Evolutionary conservation across 2,888 invertebrate species (phyloP), one percentile per base, ranked within the genome.

Genomic region (Xestoiulus laeticollis): DNA sequence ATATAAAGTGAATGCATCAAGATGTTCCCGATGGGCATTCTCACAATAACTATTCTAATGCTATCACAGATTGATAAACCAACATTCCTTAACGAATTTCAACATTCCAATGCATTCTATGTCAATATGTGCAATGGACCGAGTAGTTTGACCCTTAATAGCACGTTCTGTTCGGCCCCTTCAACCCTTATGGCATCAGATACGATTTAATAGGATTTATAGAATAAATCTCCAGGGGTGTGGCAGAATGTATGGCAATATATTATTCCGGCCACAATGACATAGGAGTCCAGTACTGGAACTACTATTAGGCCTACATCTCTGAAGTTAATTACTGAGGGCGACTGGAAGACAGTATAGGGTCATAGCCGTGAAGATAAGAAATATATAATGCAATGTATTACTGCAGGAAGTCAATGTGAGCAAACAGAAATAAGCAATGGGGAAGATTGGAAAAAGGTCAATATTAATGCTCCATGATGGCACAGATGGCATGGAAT

Each of bases 171-270:
- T 68, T 26, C 12, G 26, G 26, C 68, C 12, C n/a, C 26, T 26
- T 68, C 26, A 68, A 68, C 68, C 68, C 68, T 68, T 26, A 26
- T 68, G 68, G 26, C 26, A 68, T 68, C 68, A 68, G 68, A 68
- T 68, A 68, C 68, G 68, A 68, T n/a, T 26, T 68, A 68, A 68
- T 68, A 26, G 12, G 68, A 68, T 68, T 68, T 68, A 68, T 68
- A 68, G 68, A 68, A 68, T 68, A 68, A 68, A 68, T 68, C 68
- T 68, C 68, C 12, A 68, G 68, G 68, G 68, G 68, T 68, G 68
- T 26, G 68, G 26, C 68, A 10, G 68, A 68, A 68, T 26, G 68
- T 26, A 68, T 10, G 26, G 10, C 26, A 2, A 14, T 68, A 68
- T 68, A 68, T 68, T 68, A 68, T 68, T 68, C 68, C 68, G 68